phyloP scores from a whole-genome alignment of 2,888 invertebrate genomes.

The Ophion slaviceki region DNA sequence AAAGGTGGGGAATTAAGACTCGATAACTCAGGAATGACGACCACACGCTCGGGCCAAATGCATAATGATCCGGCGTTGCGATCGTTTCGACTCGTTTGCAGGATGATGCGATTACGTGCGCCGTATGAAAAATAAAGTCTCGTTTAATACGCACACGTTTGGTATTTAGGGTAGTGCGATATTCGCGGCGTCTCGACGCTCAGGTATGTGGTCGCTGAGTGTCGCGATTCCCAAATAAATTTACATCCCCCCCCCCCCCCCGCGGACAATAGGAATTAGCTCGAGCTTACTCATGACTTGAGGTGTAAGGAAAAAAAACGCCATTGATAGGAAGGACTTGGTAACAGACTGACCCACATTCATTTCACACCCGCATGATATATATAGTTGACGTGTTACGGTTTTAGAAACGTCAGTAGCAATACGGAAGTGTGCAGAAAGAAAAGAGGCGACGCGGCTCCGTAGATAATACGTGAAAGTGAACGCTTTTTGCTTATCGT shows the following conservation, averaged over 20 bases:
- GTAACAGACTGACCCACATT: conserved; percentile 76
- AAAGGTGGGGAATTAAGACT: neutral
- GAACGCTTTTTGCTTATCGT: conserved; percentile 66
- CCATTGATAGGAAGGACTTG: conserved; percentile 41
- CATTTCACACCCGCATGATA: conserved; percentile 67
- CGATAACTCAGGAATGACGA: conserved; percentile 43
- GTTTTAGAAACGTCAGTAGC: conserved; percentile 23
- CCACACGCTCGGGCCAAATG: conserved; percentile 36
- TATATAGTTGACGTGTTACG: conserved; percentile 18
- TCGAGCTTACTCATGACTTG: conserved; percentile 32
- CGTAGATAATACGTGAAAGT: conserved; percentile 77
- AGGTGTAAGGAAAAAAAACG: conserved; percentile 12
- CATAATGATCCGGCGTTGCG: conserved; percentile 36
- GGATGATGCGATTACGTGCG: conserved; percentile 26
- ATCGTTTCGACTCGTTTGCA: conserved; percentile 25
- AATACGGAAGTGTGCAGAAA: conserved; percentile 51
- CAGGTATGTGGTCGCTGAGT: conserved; percentile 12
- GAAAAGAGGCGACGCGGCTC: conserved; percentile 58
- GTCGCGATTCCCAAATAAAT: conserved; percentile 50
- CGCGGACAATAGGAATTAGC: conserved; percentile 14
- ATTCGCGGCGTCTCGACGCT: neutral
- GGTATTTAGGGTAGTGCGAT: conserved; percentile 44
- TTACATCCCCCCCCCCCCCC: conserved; percentile 31
- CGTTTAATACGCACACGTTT: neutral
- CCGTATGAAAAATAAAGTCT: conserved; percentile 13